Conservation (phyloP, 2,888 invertebrate species). For the Noctua fimbriata region DNA sequence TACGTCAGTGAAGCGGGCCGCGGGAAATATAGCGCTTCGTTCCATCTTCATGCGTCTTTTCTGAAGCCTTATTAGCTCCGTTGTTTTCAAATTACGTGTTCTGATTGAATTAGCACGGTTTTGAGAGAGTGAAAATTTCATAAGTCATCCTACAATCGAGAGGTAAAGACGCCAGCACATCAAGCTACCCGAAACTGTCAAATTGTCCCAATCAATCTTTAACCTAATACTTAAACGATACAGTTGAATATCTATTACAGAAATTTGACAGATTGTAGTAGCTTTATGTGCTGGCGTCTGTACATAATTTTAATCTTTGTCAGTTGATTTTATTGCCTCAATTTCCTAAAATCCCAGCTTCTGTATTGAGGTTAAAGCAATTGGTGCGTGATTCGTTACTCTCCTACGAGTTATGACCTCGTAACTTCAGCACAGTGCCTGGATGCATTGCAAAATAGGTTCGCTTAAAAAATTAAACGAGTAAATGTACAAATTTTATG, state of each 20-base stretch:
- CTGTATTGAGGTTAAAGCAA: constrained; percentile 18
- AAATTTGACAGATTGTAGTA: no score
- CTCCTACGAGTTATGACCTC: constrained; percentile 25
- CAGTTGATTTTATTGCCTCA: not conserved
- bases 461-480: constrained; percentile 30
- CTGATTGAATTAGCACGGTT: constrained; percentile 2
- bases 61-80: constrained; percentile 6
- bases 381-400: constrained; percentile 14
- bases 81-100: constrained; percentile 12
- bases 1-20: not conserved
- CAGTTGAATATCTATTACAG: no score
- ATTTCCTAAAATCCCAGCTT: constrained; percentile 12
- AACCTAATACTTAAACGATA: no score
- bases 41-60: constrained; percentile 15
- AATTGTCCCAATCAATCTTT: no score
- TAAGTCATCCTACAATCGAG: not conserved
- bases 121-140: not conserved
- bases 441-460: constrained; percentile 1
- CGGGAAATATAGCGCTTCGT: constrained; percentile 6
- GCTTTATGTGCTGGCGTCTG: no score
- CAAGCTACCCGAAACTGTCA: no score
- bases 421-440: constrained; percentile 12
- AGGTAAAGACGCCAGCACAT: not conserved
- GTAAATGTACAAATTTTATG: constrained; percentile 10
- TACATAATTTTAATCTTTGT: not conserved